Percentiles rank a stretch among this genome's conserved stretches.
Conservation (phyloP, 30 jellyfish, hydroid and myxozoan genomes). For the Rhopilema esculentum region DNA sequence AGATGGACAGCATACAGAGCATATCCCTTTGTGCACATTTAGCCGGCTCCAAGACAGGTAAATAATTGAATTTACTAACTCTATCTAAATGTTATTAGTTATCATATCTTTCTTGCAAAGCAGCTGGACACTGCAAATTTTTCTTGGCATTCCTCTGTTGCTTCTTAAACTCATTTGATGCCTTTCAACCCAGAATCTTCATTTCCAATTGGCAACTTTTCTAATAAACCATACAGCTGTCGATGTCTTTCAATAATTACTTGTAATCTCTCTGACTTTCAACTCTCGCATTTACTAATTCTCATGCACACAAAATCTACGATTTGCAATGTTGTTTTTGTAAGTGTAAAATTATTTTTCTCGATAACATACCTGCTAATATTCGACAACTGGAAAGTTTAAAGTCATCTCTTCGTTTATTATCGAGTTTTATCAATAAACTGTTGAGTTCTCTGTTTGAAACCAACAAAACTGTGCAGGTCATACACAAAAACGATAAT, state of each 20-base stretch:
- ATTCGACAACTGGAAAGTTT: not conserved
- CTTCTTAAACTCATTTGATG: not conserved
- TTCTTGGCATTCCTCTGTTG: not conserved
- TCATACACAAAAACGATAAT: too few species aligned
- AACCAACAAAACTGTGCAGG: too few species aligned
- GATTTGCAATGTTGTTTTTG: too few species aligned
- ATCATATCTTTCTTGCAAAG: not conserved
- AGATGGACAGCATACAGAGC: not conserved
- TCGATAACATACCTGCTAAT: not conserved
- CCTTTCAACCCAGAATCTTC: too few species aligned
- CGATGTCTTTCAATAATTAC: not conserved
- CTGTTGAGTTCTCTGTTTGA: too few species aligned
- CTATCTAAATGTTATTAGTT: not conserved
- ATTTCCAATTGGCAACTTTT: too few species aligned
- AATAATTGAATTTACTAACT: not conserved
- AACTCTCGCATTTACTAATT: not conserved
- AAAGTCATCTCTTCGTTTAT: not conserved
- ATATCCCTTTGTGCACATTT: not conserved
- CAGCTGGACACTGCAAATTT: not conserved
- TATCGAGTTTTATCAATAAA: too few species aligned
- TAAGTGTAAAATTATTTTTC: too few species aligned
- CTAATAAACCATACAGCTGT: not conserved
- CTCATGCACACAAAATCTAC: not conserved
- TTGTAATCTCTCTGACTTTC: not conserved
- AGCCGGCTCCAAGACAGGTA: not conserved